Conservation (phyloP, 30 jellyfish, hydroid and myxozoan genomes). For the Haliclystus octoradiatus region DNA sequence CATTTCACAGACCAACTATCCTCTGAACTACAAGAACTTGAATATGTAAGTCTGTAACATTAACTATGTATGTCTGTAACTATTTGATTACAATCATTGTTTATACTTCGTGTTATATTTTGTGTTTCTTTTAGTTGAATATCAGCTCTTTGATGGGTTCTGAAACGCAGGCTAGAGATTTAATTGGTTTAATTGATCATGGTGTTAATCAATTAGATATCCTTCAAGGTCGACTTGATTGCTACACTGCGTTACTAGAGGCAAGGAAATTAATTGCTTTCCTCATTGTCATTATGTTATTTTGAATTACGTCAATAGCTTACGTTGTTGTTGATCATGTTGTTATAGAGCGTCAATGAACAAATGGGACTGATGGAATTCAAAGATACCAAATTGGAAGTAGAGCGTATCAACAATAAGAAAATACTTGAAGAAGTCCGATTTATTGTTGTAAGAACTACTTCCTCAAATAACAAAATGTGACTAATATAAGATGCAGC, state of each 20-base stretch:
- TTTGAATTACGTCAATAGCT: not conserved
- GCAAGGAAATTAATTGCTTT: conserved; percentile 4
- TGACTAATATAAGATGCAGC: not conserved
- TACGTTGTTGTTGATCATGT: not conserved
- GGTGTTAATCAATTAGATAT: conserved; percentile 59
- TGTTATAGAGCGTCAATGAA: conserved; percentile 72
- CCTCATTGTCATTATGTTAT: not conserved
- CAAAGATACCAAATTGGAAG: conserved; percentile 76
- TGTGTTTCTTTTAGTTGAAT: conserved; percentile 29
- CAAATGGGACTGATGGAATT: conserved; percentile 97
- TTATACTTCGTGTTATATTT: not conserved
- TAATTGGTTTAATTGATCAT: conserved; percentile 49
- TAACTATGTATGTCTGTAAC: too few relatives aligned
- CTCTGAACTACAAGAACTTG: conserved; percentile 83
- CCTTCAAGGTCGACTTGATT: conserved; percentile 53
- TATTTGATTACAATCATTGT: too few relatives aligned
- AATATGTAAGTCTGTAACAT: conserved; percentile 53
- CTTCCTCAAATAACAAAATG: not conserved
- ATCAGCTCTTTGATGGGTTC: conserved; percentile 94
- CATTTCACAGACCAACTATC: conserved; percentile 90
- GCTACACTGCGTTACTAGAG: conserved; percentile 49
- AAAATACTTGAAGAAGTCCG: conserved; percentile 73
- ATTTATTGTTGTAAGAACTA: conserved; percentile 58
- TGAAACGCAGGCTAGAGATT: conserved; percentile 70
- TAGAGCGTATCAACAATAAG: conserved; percentile 63